Evolutionary conservation across 2,888 invertebrate species (phyloP).

Genomic region (Watsonalla cultraria): DNA sequence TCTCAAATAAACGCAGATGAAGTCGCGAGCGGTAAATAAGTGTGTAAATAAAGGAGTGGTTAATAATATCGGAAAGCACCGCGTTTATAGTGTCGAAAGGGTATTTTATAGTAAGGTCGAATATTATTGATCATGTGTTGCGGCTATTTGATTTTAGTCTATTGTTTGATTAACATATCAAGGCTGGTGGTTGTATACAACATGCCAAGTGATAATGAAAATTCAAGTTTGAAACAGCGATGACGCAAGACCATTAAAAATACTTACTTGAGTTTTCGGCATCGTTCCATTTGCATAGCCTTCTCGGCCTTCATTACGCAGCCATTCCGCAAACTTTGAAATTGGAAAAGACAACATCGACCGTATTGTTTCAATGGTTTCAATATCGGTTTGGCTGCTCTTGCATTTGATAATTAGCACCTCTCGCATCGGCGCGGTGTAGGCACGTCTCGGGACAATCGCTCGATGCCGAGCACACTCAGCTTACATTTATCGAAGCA

Average conservation of each 20-base stretch:
- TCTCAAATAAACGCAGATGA: no score
- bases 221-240: slow-evolving; percentile 75
- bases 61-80: no score
- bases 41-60: no score
- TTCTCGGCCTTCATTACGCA: slow-evolving; percentile 74
- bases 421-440: slow-evolving; percentile 44
- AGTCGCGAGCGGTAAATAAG: no score
- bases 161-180: slow-evolving; percentile 78
- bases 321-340: slow-evolving; percentile 75
- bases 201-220: slow-evolving; percentile 77
- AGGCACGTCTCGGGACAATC: slow-evolving; percentile 38
- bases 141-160: slow-evolving; percentile 70
- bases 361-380: slow-evolving; percentile 76
- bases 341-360: slow-evolving; percentile 73
- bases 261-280: slow-evolving; percentile 73
- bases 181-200: slow-evolving; percentile 73
- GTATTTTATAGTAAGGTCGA: slow-evolving; percentile 55
- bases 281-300: slow-evolving; percentile 73
- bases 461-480: slow-evolving; percentile 47
- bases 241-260: slow-evolving; percentile 78
- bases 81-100: slow-evolving; percentile 9
- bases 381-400: slow-evolving; percentile 70
- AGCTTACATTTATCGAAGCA: slow-evolving; percentile 64
- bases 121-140: slow-evolving; percentile 67
- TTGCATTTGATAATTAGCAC: slow-evolving; percentile 78